Percentiles rank a stretch among this genome's conserved stretches.
Conservation (phyloP, 2,888 invertebrate genomes). For the Habroteleia sp. region DNA sequence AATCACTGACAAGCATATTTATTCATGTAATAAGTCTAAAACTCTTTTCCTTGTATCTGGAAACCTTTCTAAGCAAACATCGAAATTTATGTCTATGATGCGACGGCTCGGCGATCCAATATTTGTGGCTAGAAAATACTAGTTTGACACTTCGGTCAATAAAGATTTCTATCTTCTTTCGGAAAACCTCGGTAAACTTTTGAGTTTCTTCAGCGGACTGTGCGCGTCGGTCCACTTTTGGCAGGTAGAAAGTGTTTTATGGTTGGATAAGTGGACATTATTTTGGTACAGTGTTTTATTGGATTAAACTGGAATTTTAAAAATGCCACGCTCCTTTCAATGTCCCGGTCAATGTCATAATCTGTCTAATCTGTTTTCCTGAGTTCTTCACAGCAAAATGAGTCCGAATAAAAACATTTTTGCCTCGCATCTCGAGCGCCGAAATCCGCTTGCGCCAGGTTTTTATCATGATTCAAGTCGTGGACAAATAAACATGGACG, state of each 20-base stretch:
- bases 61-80: conserved; percentile 22
- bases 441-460: conserved; percentile 19
- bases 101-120: neutral
- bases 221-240: conserved; percentile 24
- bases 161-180: conserved; percentile 42
- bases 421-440: conserved; percentile 9
- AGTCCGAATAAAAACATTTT: conserved; percentile 48
- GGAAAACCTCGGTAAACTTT: conserved; percentile 35
- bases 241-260: conserved; percentile 51
- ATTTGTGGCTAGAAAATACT: conserved; percentile 48
- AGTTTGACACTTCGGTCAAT: conserved; percentile 51
- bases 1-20: neutral
- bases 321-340: conserved; percentile 21
- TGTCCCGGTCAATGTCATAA: conserved; percentile 41
- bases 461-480: conserved; percentile 21
- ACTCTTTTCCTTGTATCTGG: conserved; percentile 5
- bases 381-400: conserved; percentile 35
- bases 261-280: conserved; percentile 42
- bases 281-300: conserved; percentile 48
- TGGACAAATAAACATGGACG: conserved; percentile 29
- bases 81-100: conserved; percentile 10
- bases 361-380: conserved; percentile 49
- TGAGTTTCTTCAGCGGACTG: conserved; percentile 24
- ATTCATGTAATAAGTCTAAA: conserved; percentile 5
- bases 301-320: conserved; percentile 40